Evolutionary conservation across 1,140 invertebrate species (phyloP).

Genomic region (Diabrotica undecimpunctata): DNA sequence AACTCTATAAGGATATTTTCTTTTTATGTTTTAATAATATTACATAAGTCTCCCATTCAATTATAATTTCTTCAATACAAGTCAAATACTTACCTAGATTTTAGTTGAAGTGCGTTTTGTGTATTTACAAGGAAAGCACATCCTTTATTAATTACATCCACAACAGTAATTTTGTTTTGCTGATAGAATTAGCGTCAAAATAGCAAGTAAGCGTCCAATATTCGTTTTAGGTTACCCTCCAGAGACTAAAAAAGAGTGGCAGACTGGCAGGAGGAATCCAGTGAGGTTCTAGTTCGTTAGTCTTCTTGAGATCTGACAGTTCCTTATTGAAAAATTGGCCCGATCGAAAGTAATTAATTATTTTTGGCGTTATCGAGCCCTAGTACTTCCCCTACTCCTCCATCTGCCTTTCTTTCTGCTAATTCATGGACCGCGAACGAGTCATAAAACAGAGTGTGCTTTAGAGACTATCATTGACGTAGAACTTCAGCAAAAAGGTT

Average conservation of each 20-base stretch:
- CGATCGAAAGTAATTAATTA: slow-evolving; percentile 49
- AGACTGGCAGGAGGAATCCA: slow-evolving; percentile 18
- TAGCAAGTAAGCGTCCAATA: too few species aligned
- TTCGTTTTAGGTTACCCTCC: too few species aligned
- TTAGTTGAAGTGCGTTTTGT: too few species aligned
- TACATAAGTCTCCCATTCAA: too few species aligned
- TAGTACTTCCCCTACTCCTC: slow-evolving; percentile 12
- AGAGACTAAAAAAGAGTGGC: neutral
- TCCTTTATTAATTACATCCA: too few species aligned
- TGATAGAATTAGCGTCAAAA: too few species aligned
- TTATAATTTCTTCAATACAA: too few species aligned
- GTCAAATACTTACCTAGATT: too few species aligned
- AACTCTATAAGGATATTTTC: too few species aligned
- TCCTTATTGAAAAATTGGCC: slow-evolving; percentile 47
- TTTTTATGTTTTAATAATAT: too few species aligned
- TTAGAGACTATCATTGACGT: neutral
- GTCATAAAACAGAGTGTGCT: slow-evolving; percentile 30
- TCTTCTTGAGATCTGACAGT: slow-evolving; percentile 44
- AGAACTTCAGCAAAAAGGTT: neutral
- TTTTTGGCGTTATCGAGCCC: slow-evolving; percentile 47
- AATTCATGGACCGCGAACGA: slow-evolving; percentile 48
- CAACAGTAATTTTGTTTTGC: too few species aligned
- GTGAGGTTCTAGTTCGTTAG: slow-evolving; percentile 43
- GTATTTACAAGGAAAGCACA: too few species aligned
- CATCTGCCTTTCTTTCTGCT: slow-evolving; percentile 46